phyloP scores from a whole-genome alignment of 2,888 invertebrate species.

The Auanema freiburgensis region DNA sequence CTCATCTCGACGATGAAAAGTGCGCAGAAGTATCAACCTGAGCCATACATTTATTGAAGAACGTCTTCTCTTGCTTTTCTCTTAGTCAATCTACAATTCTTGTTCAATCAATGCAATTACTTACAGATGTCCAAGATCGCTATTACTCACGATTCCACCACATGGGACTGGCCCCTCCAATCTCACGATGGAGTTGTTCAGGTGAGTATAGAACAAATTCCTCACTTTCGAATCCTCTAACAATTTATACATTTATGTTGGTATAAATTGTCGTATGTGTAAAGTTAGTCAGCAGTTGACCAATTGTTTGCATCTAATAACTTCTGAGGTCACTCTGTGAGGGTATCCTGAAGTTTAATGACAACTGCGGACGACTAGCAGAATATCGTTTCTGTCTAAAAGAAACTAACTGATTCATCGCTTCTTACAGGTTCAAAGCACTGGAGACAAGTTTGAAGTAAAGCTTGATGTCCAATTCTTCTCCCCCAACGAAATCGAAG shows the following conservation, averaged over 20 bases:
- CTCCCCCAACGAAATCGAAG: constrained; percentile 52
- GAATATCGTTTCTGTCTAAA: neutral
- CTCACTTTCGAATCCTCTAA: neutral
- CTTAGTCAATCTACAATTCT: too few species aligned
- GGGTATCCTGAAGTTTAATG: neutral
- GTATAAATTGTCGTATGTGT: too few species aligned
- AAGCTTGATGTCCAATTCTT: constrained; percentile 55
- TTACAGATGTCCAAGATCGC: constrained; percentile 45
- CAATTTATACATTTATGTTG: neutral
- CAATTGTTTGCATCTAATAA: too few species aligned
- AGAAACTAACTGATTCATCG: neutral
- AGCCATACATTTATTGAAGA: too few species aligned
- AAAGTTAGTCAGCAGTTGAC: too few species aligned
- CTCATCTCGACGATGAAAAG: too few species aligned
- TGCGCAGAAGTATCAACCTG: too few species aligned
- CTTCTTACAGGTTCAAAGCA: constrained; percentile 47
- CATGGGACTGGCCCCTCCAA: constrained; percentile 58
- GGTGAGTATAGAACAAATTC: constrained; percentile 16
- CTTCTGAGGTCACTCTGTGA: neutral
- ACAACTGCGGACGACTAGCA: too few species aligned
- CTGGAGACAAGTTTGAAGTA: constrained; percentile 54
- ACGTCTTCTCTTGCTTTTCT: too few species aligned
- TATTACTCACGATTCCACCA: constrained; percentile 47
- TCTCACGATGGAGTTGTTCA: constrained; percentile 54
- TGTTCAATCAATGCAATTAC: too few species aligned